These are phyloP conservation scores for Poicephalus gulielmi DNA, from an alignment of 2,113 vertebrate species.

Conservation along the genomic window DNA sequence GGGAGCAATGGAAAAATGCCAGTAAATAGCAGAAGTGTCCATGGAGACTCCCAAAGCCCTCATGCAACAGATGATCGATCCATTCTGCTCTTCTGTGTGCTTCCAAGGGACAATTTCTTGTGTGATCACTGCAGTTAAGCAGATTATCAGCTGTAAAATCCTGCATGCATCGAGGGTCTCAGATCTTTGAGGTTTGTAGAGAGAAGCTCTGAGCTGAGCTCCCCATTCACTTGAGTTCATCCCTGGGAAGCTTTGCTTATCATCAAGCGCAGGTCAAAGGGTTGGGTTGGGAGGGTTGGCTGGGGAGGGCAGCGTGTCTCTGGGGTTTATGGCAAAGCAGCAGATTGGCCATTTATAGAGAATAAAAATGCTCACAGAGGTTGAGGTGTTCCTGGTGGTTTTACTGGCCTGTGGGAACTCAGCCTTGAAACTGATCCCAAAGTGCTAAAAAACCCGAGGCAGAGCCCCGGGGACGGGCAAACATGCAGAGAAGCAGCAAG, in stretches of 20 bases:
- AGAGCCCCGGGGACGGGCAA: background rate
- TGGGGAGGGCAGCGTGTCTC: background rate
- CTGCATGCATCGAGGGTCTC: background rate
- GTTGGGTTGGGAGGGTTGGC: background rate
- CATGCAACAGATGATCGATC: background rate
- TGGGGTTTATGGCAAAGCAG: background rate
- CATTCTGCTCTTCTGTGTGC: background rate
- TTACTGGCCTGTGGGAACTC: background rate
- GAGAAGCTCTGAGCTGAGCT: background rate
- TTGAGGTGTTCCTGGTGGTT: accelerated
- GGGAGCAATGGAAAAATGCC: background rate
- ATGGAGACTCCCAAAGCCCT: background rate
- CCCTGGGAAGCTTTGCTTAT: background rate
- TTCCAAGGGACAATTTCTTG: background rate
- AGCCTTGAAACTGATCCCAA: background rate
- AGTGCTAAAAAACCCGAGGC: background rate
- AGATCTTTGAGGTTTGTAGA: background rate
- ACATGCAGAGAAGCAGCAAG: background rate
- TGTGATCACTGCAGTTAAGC: background rate
- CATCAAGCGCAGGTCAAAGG: background rate
- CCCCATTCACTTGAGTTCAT: background rate
- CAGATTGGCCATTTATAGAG: background rate
- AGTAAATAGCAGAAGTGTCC: background rate
- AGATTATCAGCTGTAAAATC: background rate
- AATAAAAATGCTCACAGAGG: background rate